Evolutionary conservation across 1,140 invertebrate genomes (phyloP).

Genomic region (Brachionus rubens): DNA sequence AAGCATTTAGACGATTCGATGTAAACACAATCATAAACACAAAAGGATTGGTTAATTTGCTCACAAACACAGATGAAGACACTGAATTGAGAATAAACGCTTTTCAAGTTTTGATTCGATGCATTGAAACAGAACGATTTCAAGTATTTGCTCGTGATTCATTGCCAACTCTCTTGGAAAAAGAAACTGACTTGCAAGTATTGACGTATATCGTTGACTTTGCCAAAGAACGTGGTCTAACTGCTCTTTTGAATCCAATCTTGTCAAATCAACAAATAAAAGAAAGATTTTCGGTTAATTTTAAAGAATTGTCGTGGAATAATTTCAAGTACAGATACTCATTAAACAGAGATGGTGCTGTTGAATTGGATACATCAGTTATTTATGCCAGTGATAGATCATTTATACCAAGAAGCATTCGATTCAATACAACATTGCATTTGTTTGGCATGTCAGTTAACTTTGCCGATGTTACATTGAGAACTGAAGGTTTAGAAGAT

Average conservation of each 20-base stretch:
- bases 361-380: slow-evolving; percentile 41
- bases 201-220: slow-evolving; percentile 36
- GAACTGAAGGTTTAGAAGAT: slow-evolving; percentile 39
- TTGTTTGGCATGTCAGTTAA: slow-evolving; percentile 42
- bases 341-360: slow-evolving; percentile 16
- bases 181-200: slow-evolving; percentile 37
- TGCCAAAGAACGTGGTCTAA: slow-evolving; percentile 35
- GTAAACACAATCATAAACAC: slow-evolving; percentile 1
- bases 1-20: slow-evolving; percentile 31
- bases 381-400: slow-evolving; percentile 12
- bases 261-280: slow-evolving; percentile 32
- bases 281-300: slow-evolving; percentile 35
- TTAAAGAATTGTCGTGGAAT: slow-evolving; percentile 46
- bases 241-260: slow-evolving; percentile 34
- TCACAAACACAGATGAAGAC: slow-evolving; percentile 18
- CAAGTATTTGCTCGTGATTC: slow-evolving; percentile 9
- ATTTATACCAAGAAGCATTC: slow-evolving; percentile 37
- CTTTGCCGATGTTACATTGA: slow-evolving; percentile 21
- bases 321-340: slow-evolving; percentile 42
- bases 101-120: slow-evolving; percentile 31
- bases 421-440: slow-evolving; percentile 26
- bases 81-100: slow-evolving; percentile 46
- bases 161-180: not conserved
- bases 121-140: slow-evolving; percentile 21
- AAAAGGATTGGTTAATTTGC: slow-evolving; percentile 15